Conservation (phyloP, 64 coral and sea anemone genomes). For the Montipora cactus region DNA sequence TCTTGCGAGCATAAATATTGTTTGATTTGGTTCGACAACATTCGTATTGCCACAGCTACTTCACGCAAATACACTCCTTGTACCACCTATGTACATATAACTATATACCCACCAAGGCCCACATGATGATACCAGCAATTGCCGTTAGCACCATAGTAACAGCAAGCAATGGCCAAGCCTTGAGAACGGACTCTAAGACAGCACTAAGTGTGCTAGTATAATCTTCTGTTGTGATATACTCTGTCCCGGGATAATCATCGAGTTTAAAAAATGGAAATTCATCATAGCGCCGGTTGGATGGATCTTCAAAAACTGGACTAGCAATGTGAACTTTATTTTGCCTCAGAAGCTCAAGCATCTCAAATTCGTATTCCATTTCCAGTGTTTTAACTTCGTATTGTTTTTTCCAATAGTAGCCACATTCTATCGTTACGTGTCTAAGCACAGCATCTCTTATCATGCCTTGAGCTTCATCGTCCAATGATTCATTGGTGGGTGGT, state of each 20-base stretch:
- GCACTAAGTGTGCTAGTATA: neutral
- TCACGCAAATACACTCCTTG: too few species aligned
- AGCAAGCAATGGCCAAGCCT: constrained; percentile 36
- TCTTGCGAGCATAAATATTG: too few species aligned
- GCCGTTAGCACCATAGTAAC: constrained; percentile 40
- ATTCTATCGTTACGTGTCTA: neutral
- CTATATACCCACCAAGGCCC: constrained; percentile 29
- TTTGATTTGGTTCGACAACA: too few species aligned
- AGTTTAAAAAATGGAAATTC: constrained; percentile 20
- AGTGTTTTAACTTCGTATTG: neutral
- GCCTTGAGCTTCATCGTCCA: neutral
- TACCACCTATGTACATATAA: neutral
- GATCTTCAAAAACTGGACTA: neutral
- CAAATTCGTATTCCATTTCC: neutral
- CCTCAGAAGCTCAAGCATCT: neutral
- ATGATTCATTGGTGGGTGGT: neutral
- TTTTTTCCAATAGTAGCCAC: neutral
- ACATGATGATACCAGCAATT: constrained; percentile 36
- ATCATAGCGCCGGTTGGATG: neutral
- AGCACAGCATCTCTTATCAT: neutral
- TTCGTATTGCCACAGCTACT: too few species aligned
- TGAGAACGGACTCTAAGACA: neutral
- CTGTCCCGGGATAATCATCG: constrained; percentile 5
- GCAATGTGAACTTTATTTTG: neutral
- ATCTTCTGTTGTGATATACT: neutral